Evolutionary conservation across 2,113 vertebrate genomes (phyloP).

Genomic region (Corvus cornix): DNA sequence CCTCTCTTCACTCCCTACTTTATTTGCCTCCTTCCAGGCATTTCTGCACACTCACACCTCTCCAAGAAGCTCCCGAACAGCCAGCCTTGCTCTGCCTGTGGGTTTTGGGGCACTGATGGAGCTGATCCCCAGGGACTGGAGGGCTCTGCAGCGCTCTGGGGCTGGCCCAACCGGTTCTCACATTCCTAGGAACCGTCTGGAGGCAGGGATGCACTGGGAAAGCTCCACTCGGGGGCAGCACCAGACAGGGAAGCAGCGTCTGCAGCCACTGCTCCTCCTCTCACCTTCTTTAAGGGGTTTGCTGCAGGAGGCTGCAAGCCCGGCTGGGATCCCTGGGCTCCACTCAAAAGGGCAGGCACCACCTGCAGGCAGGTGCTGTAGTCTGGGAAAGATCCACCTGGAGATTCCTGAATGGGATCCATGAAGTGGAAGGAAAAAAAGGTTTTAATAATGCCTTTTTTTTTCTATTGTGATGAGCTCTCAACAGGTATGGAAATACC

Average conservation of each 20-base stretch:
- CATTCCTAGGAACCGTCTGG: fast-evolving
- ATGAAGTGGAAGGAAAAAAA: neutral
- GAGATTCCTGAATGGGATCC: conserved; percentile 61
- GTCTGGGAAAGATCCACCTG: conserved; percentile 69
- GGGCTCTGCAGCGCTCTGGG: neutral
- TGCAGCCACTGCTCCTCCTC: neutral
- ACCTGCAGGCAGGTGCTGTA: conserved; percentile 81
- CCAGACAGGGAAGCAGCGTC: neutral
- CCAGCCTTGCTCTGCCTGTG: neutral
- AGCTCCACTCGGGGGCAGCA: conserved; percentile 65
- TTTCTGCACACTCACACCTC: neutral
- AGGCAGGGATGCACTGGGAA: neutral
- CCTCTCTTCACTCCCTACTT: neutral
- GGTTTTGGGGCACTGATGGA: neutral
- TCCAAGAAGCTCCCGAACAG: neutral
- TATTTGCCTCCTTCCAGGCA: neutral
- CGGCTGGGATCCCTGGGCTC: conserved; percentile 64
- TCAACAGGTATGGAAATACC: neutral
- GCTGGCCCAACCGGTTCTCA: fast-evolving
- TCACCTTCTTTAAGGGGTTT: conserved; percentile 74
- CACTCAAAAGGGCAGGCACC: conserved; percentile 78
- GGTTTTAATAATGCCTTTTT: neutral
- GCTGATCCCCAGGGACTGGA: neutral
- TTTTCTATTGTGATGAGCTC: neutral
- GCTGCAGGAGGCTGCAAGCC: conserved; percentile 66